Evolutionary conservation across 2,113 vertebrate genomes (phyloP), one percentile per base, ranked within the genome.

Genomic region (Sinocyclocheilus anshuiensis): DNA sequence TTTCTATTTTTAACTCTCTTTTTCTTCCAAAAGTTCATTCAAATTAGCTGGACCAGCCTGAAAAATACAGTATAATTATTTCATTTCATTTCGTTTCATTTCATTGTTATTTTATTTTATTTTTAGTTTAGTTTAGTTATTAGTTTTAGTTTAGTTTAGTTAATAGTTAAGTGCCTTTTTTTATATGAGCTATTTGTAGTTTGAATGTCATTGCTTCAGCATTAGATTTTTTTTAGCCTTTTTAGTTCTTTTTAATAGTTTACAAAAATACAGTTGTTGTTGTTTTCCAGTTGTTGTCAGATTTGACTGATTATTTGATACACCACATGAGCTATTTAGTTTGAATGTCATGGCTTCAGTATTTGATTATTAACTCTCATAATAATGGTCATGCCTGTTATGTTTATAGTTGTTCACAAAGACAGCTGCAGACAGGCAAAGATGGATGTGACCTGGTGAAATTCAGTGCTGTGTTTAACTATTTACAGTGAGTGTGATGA

Each of bases 401-500:
- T 81, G 55, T 82, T 82, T 55, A 80, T 57, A 42, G 77, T 63
- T 80, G 36, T 80, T 81, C 59, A 5, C 61, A 57, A 55, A 67
- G 20, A 6, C 65, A 55, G 18, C 48, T 55, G 65, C 26, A 69
- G 65, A 83, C 81, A 81, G 79, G 24, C 61, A 33, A 53, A 50
- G 48, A 72, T 72, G 20, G 45, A 83, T 72, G 63, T 55, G 57
- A 63, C 22, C 22, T 22, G 33, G 6, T 50, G 39, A 50, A 67
- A 13, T 81, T 22, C 42, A 67, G 20, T n/a, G 65, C 45, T 7
- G 6, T 13, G 20, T 55, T 53, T 83, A 39, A 9, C 6, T 69
- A 53, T 83, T 69, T 55, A 71, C 42, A 29, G 42, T 71, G 26
- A 53, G 59, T 8, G 39, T 75, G 42, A 12, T 48, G 18, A 29